These are phyloP conservation scores for Malurus melanocephalus DNA, from an alignment of 2,113 vertebrate species.

Conservation along the genomic window DNA sequence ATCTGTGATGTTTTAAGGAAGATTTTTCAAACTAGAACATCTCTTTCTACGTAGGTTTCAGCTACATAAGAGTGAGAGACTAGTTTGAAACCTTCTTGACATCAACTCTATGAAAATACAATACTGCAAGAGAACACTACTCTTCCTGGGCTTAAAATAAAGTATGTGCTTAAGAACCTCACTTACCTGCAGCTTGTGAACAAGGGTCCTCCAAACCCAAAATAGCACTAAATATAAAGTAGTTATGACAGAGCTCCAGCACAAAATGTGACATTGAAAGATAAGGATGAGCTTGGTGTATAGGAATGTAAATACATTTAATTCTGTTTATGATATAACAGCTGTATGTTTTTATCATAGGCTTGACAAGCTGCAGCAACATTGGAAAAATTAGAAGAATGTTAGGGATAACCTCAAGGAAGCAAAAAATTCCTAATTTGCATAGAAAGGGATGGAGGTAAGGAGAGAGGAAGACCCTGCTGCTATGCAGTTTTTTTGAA, in stretches of 20 bases:
- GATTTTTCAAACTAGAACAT: neutral
- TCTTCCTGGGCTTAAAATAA: neutral
- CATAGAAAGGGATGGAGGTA: neutral
- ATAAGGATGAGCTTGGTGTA: neutral
- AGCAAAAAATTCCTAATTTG: neutral
- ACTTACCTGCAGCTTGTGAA: neutral
- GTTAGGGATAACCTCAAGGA: neutral
- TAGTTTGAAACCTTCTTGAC: neutral
- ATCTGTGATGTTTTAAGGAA: neutral
- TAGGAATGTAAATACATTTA: neutral
- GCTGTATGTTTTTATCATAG: neutral
- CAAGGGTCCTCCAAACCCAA: neutral
- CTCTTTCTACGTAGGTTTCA: neutral
- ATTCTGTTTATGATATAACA: neutral
- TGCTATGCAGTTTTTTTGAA: neutral
- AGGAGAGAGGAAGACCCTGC: neutral
- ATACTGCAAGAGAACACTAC: neutral
- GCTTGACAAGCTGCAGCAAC: neutral
- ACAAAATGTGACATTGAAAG: neutral
- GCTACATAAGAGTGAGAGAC: neutral
- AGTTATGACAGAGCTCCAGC: neutral
- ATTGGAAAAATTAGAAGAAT: neutral
- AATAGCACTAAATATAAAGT: neutral
- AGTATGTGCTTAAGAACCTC: neutral
- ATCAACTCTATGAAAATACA: neutral